Evolutionary conservation across 2,888 invertebrate species (phyloP), one percentile per base, ranked within the genome.

Genomic region (Xestia xanthographa): DNA sequence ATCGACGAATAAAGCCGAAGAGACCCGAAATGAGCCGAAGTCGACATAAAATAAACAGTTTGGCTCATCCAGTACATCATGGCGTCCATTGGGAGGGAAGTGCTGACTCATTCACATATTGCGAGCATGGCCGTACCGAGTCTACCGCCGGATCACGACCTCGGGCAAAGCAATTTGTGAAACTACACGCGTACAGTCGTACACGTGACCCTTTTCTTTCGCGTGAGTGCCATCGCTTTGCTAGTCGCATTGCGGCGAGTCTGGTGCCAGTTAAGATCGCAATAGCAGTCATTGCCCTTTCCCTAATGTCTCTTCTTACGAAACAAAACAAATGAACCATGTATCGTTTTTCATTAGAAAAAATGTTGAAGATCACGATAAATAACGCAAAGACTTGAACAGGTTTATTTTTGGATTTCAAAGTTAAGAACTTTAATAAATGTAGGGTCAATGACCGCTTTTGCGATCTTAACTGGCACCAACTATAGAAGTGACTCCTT

Each of bases 11-110:
- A 72, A 80, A 80, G 58, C 76, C 81, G 75, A 84, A 17, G 26
- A 50, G 45, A 66, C 53, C 66, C 85, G 72, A 73, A 73, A 77
- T 38, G 63, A 29, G 34, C 53, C 67, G 70, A 66, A 68, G 11
- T 48, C 53, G 65, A 50, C 68, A 71, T 76, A 85, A 83, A 81
- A 81, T 74, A 84, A 74, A 82, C 67, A 84, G n/a, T 79, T 66
- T 65, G 72, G 71, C 58, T 82, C 62, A 74, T 72, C 71, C 45
- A 68, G 82, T 77, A 73, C 63, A 73, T 80, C 66, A 62, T 58
- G 48, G 58, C 29, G 43, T 43, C 60, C 12, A 66, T 53, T 45
- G 53, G 26, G 14, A 45, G 41, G 50, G 48, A 67, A 75, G 38
- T 81, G 82, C 77, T 85, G 82, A 80, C 12, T 85, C 81, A 66